Percentiles rank a stretch among this genome's conserved stretches.
These are phyloP conservation scores for Furnarius figulus DNA, from an alignment of 2,113 vertebrate genomes.

Conservation along the genomic window DNA sequence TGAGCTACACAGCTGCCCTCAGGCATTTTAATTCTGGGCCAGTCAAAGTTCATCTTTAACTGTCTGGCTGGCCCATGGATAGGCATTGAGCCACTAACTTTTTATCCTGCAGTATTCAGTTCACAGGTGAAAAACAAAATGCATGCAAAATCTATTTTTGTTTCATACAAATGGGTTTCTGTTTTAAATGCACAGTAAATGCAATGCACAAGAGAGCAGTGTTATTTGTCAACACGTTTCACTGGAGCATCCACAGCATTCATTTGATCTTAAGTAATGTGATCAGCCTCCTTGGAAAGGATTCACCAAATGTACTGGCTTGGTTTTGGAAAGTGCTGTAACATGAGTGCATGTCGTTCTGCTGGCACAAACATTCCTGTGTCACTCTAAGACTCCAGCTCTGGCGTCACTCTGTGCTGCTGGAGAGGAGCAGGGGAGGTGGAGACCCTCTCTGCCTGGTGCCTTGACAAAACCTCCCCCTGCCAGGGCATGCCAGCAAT, in stretches of 20 bases:
- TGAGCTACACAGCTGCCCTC: slow-evolving; percentile 35
- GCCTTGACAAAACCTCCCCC: background rate
- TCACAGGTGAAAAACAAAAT: background rate
- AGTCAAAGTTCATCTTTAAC: background rate
- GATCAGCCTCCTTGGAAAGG: slow-evolving; percentile 44
- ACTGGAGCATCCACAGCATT: background rate
- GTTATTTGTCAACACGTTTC: background rate
- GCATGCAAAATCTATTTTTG: background rate
- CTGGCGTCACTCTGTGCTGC: background rate
- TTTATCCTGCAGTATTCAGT: background rate
- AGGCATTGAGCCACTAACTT: background rate
- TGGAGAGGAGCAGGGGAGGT: background rate
- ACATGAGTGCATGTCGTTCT: slow-evolving; percentile 31
- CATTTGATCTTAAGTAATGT: slow-evolving; percentile 49
- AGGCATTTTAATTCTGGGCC: slow-evolving; percentile 19
- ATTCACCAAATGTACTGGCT: slow-evolving; percentile 41
- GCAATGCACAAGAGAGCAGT: background rate
- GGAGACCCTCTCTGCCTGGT: background rate
- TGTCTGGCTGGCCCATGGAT: background rate
- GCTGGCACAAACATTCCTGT: slow-evolving; percentile 51
- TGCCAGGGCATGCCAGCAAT: background rate
- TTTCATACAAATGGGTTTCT: background rate
- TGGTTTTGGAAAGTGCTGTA: slow-evolving; percentile 59
- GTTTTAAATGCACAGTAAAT: background rate
- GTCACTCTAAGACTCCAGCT: background rate